A percentile compares a stretch with the other conserved stretches of the same genome.
phyloP scores from a whole-genome alignment of 2,888 invertebrate genomes.

The Sturmia bella region DNA sequence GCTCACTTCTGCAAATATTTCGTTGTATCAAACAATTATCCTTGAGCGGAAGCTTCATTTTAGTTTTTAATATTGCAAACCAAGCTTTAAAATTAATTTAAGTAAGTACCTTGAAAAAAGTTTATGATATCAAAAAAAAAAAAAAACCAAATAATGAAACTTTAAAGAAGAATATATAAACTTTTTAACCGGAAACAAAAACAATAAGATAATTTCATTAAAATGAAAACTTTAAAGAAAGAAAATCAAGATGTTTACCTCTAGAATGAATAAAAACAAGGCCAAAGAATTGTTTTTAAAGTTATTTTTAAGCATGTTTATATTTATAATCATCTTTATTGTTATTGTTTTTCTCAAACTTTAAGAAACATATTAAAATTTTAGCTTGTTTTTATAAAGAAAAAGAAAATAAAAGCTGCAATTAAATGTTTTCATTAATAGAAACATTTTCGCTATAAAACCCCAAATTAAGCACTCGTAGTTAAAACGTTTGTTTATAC shows the following conservation, averaged over 20 bases:
- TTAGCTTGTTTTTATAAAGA: slow-evolving; percentile 44
- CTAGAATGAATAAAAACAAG: slow-evolving; percentile 59
- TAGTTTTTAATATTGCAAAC: slow-evolving; percentile 59
- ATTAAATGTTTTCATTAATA: slow-evolving; percentile 2
- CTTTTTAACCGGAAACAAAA: slow-evolving; percentile 41
- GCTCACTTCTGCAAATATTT: not conserved
- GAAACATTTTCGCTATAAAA: slow-evolving; percentile 23
- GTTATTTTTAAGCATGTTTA: slow-evolving; percentile 50
- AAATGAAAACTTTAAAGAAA: slow-evolving; percentile 34
- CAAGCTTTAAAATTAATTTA: slow-evolving; percentile 67
- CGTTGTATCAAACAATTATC: not conserved
- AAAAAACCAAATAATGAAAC: slow-evolving; percentile 38
- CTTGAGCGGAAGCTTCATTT: slow-evolving; percentile 53
- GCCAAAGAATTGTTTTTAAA: slow-evolving; percentile 65
- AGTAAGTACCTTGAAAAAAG: slow-evolving; percentile 63
- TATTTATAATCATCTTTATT: slow-evolving; percentile 10
- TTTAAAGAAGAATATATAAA: slow-evolving; percentile 29
- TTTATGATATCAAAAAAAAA: slow-evolving; percentile 18
- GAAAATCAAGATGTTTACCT: slow-evolving; percentile 61
- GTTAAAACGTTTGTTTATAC: slow-evolving; percentile 16
- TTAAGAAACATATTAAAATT: slow-evolving; percentile 19
- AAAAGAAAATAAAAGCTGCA: slow-evolving; percentile 1
- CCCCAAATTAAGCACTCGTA: slow-evolving; percentile 63
- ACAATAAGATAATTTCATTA: slow-evolving; percentile 1
- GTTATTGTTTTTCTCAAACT: slow-evolving; percentile 40